Evolutionary conservation across 2,888 invertebrate species (phyloP), one percentile per base, ranked within the genome.

Genomic region (Mesorhabditis belari): DNA sequence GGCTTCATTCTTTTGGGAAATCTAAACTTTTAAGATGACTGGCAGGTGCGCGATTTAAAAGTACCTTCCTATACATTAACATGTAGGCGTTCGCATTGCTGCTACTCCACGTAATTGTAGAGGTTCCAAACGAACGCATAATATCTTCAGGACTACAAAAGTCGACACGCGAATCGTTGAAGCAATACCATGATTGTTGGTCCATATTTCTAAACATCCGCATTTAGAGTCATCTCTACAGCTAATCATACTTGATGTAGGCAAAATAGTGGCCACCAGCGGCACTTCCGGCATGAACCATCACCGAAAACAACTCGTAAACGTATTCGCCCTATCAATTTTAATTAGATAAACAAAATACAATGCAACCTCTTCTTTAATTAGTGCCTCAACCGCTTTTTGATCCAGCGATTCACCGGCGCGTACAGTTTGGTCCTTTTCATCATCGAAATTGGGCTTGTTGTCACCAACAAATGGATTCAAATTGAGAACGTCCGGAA

Each of bases 181-280:
- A 92, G 78, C 90, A 89, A 80, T 88, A 88, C 91, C 91, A 92
- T 71, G 88, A 86, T 63, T 87, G 86, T 74, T 84, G 83, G 61
- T 82, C 83, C 72, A 85, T 78, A 62, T 83, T 84, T 71, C 84
- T 84, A 71, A 44, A 77, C 64, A 3, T 44, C 12, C 12, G 44
- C 44, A 35, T 17, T 17, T 17, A 35, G n/a, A 1, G n/a, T 9
- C 1, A n/a, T n/a, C 1, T 1, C 12, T 9, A 1, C 44, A 35
- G n/a, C 12, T 17, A 87, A 64, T 86, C 90, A 79, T 70, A 84
- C 85, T 90, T 90, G 64, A 92, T 90, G 78, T 91, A 91, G 2
- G 90, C 91, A 82, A 90, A 92, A 82, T 92, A 92, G 83, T 92
- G 92, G 1, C 92, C 92, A 25, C 91, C 91, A 21, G 88, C 88